Percentiles rank a stretch among this genome's conserved stretches.
These are phyloP conservation scores for Dryobota labecula DNA, from an alignment of 2,888 invertebrate species.

Conservation along the genomic window DNA sequence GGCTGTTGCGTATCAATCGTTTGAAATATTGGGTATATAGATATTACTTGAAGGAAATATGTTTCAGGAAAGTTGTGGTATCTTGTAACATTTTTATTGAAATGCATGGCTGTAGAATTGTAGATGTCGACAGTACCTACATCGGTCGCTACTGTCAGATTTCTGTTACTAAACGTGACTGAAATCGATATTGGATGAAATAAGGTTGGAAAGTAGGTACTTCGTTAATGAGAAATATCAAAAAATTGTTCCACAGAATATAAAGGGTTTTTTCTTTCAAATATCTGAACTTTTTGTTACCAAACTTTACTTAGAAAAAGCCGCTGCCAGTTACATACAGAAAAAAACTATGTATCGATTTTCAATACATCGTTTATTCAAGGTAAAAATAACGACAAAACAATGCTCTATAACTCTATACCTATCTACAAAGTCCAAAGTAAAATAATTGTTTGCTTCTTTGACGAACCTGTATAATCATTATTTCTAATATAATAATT, in stretches of 20 bases:
- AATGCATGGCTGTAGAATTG: neutral
- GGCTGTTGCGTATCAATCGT: constrained; percentile 27
- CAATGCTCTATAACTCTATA: constrained; percentile 34
- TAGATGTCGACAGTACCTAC: neutral
- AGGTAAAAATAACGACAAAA: constrained; percentile 42
- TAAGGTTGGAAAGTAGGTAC: neutral
- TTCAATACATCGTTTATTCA: constrained; percentile 42
- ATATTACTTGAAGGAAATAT: constrained; percentile 2
- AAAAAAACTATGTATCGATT: constrained; percentile 36
- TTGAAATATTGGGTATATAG: constrained; percentile 13
- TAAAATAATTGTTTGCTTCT: neutral
- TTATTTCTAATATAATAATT: neutral
- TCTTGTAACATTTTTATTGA: constrained; percentile 1
- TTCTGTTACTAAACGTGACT: neutral
- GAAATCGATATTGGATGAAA: neutral
- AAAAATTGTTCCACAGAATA: too few species aligned
- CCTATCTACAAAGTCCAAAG: constrained; percentile 8
- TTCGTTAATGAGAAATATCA: neutral
- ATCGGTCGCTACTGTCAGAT: neutral
- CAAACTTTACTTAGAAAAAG: neutral
- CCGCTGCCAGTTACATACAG: neutral
- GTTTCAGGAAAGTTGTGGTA: neutral
- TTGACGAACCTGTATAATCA: neutral
- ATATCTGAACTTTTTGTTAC: too few species aligned
- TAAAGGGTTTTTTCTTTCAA: too few species aligned